Conservation (phyloP, 2,888 invertebrate species). For the Helleia helle region DNA sequence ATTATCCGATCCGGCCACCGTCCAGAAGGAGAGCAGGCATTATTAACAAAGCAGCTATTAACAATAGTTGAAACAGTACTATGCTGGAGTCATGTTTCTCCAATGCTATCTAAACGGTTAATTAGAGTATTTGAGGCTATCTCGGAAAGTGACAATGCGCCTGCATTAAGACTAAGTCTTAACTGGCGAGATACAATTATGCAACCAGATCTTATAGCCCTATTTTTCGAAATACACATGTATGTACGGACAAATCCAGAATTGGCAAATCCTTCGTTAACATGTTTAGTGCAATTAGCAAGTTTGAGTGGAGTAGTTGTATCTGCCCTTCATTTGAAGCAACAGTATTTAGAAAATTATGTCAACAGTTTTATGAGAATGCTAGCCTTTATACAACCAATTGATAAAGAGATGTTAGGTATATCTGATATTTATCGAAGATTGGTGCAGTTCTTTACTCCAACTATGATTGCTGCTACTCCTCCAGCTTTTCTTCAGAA, state of each 20-base stretch:
- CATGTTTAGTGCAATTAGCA: conserved; percentile 85
- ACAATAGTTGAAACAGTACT: conserved; percentile 85
- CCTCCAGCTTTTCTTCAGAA: conserved; percentile 59
- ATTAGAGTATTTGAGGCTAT: conserved; percentile 81
- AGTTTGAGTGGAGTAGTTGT: conserved; percentile 58
- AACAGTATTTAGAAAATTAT: conserved; percentile 61
- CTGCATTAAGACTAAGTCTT: conserved; percentile 76
- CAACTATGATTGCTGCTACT: conserved; percentile 49
- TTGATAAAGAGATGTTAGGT: conserved; percentile 57
- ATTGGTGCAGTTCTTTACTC: conserved; percentile 59
- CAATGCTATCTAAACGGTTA: conserved; percentile 77
- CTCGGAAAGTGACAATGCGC: conserved; percentile 78
- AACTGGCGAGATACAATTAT: conserved; percentile 85
- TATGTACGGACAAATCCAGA: conserved; percentile 84
- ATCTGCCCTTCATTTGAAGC: conserved; percentile 46
- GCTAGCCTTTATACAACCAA: conserved; percentile 56
- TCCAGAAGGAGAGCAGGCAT: conserved; percentile 65
- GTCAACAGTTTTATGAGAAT: conserved; percentile 59
- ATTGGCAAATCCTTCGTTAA: conserved; percentile 84
- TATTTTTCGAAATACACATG: conserved; percentile 89
- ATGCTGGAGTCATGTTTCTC: conserved; percentile 86
- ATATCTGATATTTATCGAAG: conserved; percentile 62
- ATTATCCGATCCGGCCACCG: conserved; percentile 55
- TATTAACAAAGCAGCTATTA: conserved; percentile 80
- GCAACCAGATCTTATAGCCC: conserved; percentile 80